Evolutionary conservation across 2,888 invertebrate species (phyloP), one percentile per base, ranked within the genome.

Genomic region (Ernsta delagoae): DNA sequence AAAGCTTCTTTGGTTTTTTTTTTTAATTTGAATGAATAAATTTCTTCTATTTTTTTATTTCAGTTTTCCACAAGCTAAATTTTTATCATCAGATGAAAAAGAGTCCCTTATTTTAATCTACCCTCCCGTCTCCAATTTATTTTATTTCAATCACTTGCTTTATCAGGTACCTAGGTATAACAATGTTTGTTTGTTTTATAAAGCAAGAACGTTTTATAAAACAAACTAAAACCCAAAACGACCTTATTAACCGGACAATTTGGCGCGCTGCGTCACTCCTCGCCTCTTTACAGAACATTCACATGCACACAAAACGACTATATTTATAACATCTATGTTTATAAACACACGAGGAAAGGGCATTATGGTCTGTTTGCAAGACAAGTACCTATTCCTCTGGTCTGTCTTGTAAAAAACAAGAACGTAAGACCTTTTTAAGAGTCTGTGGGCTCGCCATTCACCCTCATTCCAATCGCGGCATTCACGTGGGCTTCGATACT

Each of bases 381-480:
- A 59, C 41, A 69, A 67, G 66, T 63, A 69, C 62, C 41, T 69
- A 69, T 63, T 63, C 39, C 41, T 31, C 53, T 48, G 45, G 54
- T 24, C 12, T 61, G 56, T 43, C n/a, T 50, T 59, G 53, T 54
- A 41, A 67, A 66, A 72, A 71, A 72, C 71, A 75, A 75, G 73
- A 72, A 71, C 66, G 65, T 70, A 73, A 74, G 73, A 74, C 75
- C 75, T 74, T 76, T 69, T 76, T 76, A 77, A 75, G 75, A 70
- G 75, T 36, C 36, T 36, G 36, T 73, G 68, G 75, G 60, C 65
- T 71, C 72, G 72, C 73, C 75, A 73, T 75, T 72, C 75, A 73
- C 75, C 72, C 65, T 73, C 71, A 74, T 73, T 72, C 74, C 64
- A 73, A 74, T 76, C 69, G 69, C 7, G 41, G 43, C 41, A 41